Evolutionary conservation across 2,113 vertebrate genomes (phyloP), one percentile per base, ranked within the genome.

Genomic region (Cochlearius cochlearius): DNA sequence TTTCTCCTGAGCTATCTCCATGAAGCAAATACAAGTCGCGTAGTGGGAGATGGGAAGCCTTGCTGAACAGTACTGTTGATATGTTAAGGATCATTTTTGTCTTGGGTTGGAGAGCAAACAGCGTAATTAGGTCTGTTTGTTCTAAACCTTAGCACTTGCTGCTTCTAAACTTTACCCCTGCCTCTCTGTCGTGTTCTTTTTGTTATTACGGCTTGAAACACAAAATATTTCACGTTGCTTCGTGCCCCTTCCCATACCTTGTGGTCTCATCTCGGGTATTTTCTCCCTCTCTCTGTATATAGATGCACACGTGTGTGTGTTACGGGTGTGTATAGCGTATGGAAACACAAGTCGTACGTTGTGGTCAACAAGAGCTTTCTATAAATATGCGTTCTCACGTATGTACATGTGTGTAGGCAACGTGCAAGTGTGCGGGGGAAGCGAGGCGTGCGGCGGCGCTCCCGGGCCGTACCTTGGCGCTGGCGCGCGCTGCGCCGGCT

Each of bases 81-180:
- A 36, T 49, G n/a, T 69, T 86, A 26, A 52, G 76, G 80, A 68
- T 87, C 88, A 89, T 96, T 92, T 95, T 94, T 80, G 59, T 90
- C 92, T 92, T 60, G 56, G 43, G 39, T 56, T 74, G 56, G 68
- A 91, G 79, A 87, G 90, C 60, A 92, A 93, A 88, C 76, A 95
- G 83, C 69, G 47, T 81, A 90, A 94, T 88, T 92, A 91, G 56
- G 30, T 81, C 55, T 67, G 14, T 80, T 86, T 95, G 92, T 86
- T 94, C 86, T 67, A 92, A 74, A 90, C 49, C 58, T 79, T 68
- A 83, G 53, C 13, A 5, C 19, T 82, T 81, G 20, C 53, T 72
- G 67, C 26, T 87, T 93, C 34, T 86, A 59, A 86, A 88, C 71
- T 91, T 92, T 62, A 38, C 53, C 34, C 88, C 49, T 75, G 30